Evolutionary conservation across 2,888 invertebrate species (phyloP).

Genomic region (Bellardia bayeri): DNA sequence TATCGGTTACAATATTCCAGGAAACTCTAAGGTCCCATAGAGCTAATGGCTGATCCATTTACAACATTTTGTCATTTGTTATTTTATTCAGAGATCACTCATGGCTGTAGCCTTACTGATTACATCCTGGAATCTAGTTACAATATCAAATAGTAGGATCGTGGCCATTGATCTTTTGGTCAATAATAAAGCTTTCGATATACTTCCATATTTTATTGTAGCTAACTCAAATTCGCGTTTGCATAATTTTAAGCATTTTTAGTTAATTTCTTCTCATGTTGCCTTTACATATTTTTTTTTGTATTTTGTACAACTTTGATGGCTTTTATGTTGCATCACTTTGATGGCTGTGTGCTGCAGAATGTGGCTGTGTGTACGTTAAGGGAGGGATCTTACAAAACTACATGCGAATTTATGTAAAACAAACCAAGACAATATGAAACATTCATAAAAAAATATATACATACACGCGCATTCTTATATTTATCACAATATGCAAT

Average conservation of each 20-base stretch:
- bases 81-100: too few relatives aligned
- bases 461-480: conserved; percentile 36
- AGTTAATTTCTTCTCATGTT: background rate
- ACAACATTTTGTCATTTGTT: too few relatives aligned
- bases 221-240: too few relatives aligned
- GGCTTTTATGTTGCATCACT: conserved; percentile 59
- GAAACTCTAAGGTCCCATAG: too few relatives aligned
- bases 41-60: too few relatives aligned
- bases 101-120: too few relatives aligned
- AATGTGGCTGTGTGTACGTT: background rate
- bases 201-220: too few relatives aligned
- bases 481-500: conserved; percentile 54
- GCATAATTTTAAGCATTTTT: background rate
- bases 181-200: too few relatives aligned
- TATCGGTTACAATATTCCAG: too few relatives aligned
- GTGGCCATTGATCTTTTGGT: too few relatives aligned
- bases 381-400: conserved; percentile 27
- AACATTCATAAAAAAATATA: conserved; percentile 10
- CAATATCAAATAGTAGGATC: too few relatives aligned
- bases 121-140: too few relatives aligned
- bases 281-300: background rate
- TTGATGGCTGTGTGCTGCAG: conserved; percentile 23
- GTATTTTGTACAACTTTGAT: conserved; percentile 24
- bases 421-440: conserved; percentile 60
- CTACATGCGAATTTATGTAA: conserved; percentile 65